phyloP scores from a whole-genome alignment of 2,113 vertebrate species.

The Sciurus niger region DNA sequence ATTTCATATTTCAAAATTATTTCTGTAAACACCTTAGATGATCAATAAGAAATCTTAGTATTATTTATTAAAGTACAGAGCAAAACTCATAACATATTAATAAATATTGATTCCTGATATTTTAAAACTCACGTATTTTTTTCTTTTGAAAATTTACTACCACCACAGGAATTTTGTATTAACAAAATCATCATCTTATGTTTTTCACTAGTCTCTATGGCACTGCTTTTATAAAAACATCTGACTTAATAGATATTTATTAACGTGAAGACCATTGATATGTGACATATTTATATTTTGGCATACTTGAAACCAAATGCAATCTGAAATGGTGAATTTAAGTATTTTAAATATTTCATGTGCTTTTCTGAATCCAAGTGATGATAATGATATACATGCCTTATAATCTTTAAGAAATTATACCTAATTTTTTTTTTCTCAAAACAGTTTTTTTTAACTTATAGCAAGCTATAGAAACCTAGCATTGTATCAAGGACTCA shows the following conservation, averaged over 20 bases:
- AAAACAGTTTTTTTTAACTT: slow-evolving; percentile 40
- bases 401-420: not conserved
- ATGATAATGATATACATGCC: not conserved
- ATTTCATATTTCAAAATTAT: slow-evolving; percentile 9
- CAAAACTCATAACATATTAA: not conserved
- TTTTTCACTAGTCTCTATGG: not conserved
- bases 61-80: slow-evolving; percentile 22
- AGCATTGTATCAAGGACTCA: not conserved
- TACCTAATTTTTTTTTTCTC: not conserved
- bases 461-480: not conserved
- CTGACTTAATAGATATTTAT: not conserved
- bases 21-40: not conserved
- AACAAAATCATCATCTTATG: not conserved
- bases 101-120: not conserved
- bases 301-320: not conserved
- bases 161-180: not conserved
- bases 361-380: not conserved
- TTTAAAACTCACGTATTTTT: slow-evolving; percentile 42
- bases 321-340: slow-evolving; percentile 10
- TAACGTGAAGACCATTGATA: not conserved
- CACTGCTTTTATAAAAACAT: not conserved
- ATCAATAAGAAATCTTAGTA: not conserved
- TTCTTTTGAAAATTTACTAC: not conserved
- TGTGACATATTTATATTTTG: not conserved
- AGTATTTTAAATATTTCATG: not conserved